Percentiles rank a stretch among this genome's conserved stretches.
These are phyloP conservation scores for Patella caerulea DNA, from an alignment of 2,888 invertebrate species.

Conservation along the genomic window DNA sequence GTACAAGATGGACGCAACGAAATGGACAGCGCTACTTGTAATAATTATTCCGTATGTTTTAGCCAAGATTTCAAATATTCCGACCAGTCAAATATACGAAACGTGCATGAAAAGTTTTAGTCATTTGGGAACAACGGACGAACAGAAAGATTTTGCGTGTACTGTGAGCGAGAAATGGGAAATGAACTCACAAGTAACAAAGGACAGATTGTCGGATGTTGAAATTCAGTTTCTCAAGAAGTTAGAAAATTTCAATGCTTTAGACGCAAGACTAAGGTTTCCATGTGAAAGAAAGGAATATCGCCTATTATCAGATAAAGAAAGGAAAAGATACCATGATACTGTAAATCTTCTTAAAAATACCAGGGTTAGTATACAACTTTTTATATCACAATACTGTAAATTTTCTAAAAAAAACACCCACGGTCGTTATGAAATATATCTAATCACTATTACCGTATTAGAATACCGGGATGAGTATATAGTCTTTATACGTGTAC, in stretches of 20 bases:
- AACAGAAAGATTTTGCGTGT: constrained; percentile 4
- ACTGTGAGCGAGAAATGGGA: background rate
- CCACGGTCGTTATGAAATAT: too few species aligned
- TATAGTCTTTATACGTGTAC: too few species aligned
- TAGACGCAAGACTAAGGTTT: background rate
- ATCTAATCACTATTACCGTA: too few species aligned
- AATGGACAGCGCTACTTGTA: too few species aligned
- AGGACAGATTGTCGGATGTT: background rate
- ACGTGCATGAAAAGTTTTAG: background rate
- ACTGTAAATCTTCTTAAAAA: background rate
- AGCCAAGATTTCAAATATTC: background rate
- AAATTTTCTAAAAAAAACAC: too few species aligned
- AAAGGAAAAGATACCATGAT: background rate
- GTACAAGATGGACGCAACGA: too few species aligned
- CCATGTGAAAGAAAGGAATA: background rate
- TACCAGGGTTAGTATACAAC: background rate
- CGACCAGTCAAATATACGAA: background rate
- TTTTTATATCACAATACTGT: too few species aligned
- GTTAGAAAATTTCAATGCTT: background rate
- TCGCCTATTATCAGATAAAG: background rate
- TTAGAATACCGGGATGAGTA: too few species aligned
- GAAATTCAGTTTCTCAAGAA: background rate
- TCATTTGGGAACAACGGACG: background rate
- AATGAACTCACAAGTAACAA: background rate
- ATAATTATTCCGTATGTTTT: background rate